Evolutionary conservation across 2,888 invertebrate genomes (phyloP).

Genomic region (Apamea crenata): DNA sequence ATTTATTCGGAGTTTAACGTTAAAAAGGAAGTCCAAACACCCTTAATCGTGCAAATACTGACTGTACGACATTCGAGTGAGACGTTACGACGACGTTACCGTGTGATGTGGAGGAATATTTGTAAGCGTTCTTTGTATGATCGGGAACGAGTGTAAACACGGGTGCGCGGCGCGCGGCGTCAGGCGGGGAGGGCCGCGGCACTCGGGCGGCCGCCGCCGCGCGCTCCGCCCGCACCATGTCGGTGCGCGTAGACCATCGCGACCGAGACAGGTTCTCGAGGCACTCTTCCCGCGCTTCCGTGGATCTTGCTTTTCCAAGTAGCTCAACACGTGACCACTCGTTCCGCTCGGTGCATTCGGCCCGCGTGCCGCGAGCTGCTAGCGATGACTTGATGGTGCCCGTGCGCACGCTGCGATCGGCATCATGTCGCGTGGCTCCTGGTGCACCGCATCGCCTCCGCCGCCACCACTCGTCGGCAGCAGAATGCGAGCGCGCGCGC

Average conservation of each 20-base stretch:
- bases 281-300: slow-evolving; percentile 89
- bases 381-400: slow-evolving; percentile 89
- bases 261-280: slow-evolving; percentile 88
- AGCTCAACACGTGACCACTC: slow-evolving; percentile 86
- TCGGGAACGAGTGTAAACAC: slow-evolving; percentile 87
- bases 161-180: slow-evolving; percentile 78
- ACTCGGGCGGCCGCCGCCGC: slow-evolving; percentile 89
- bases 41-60: slow-evolving; percentile 83
- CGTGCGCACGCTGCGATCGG: slow-evolving; percentile 87
- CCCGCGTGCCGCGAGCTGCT: slow-evolving; percentile 85
- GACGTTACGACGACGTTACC: slow-evolving; percentile 78
- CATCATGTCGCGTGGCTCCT: slow-evolving; percentile 86
- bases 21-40: slow-evolving; percentile 79
- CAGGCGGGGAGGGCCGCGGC: slow-evolving; percentile 80
- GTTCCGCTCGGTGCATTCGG: slow-evolving; percentile 87
- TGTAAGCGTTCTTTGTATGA: slow-evolving; percentile 85
- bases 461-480: slow-evolving; percentile 88
- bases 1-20: slow-evolving; percentile 76
- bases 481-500: slow-evolving; percentile 88
- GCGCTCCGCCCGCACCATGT: slow-evolving; percentile 88
- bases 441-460: slow-evolving; percentile 88
- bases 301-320: slow-evolving; percentile 85
- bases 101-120: slow-evolving; percentile 83
- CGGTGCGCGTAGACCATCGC: slow-evolving; percentile 87
- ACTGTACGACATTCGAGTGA: slow-evolving; percentile 78